Evolutionary conservation across 2,797 vertebrate genomes (phyloP), one percentile per base, ranked within the genome.

Genomic region (Micropoecilia bifurca): DNA sequence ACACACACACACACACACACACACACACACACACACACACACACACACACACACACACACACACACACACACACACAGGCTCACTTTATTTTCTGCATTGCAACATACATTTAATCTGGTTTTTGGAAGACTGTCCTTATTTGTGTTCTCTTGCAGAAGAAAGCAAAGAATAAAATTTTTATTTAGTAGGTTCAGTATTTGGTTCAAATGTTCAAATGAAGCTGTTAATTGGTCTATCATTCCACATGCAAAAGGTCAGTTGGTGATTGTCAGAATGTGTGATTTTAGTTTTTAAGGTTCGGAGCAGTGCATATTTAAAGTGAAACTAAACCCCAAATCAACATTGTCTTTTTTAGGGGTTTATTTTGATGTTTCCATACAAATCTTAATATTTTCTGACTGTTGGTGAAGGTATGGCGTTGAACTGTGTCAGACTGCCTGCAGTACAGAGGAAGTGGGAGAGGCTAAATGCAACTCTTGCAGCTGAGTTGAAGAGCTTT

Each of bases 61-160:
- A n/a, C n/a, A n/a, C n/a, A 63, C 53, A 66, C 73, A 43, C 39
- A 63, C 79, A 14, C 61, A 57, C 46, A 7, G 73, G 16, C 71
- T 48, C n/a, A 43, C 63, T 84, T 80, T 59, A 81, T 87, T 86
- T 85, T 80, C 39, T 1, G 71, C 48, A 69, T 78, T 82, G 79
- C 73, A 75, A 69, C 74, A 74, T 78, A 78, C 36, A 88, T 87
- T 88, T 78, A 82, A 83, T 80, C 83, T 28, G 13, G 28, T 77
- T 80, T 77, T 72, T 77, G 48, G 39, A 33, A 80, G 45, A 66
- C 46, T 39, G 8, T 6, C 16, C 53, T 69, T 43, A 74, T 80
- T 77, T 75, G 0, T 41, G 39, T 57, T 28, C 59, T 78, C 48
- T 76, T 39, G 28, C 25, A 75, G 69, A 76, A 77, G 39, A 45